Conservation (phyloP, 2,888 invertebrate genomes). For the Heliconius sara region DNA sequence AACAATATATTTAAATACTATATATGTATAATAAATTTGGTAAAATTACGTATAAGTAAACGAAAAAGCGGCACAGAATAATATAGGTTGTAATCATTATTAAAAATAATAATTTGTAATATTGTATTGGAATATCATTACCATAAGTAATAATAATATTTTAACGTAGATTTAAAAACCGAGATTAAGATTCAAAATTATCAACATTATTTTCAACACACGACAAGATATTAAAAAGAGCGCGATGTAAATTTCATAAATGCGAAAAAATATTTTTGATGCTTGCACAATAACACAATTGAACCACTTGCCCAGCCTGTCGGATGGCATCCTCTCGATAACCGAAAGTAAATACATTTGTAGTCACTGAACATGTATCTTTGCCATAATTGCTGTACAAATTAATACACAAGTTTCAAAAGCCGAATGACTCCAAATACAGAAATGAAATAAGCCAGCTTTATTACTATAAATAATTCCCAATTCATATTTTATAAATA, state of each 20-base stretch:
- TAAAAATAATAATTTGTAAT: no score
- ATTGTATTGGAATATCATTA: no score
- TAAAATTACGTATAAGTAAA: background rate
- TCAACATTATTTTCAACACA: background rate
- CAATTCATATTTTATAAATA: background rate
- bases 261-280: background rate
- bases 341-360: slow-evolving; percentile 6
- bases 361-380: background rate
- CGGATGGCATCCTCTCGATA: background rate
- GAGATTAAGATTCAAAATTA: no score
- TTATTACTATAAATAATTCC: background rate
- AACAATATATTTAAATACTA: background rate
- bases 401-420: background rate
- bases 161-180: background rate
- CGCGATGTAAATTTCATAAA: slow-evolving; percentile 4
- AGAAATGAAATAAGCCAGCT: background rate
- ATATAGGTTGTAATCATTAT: no score
- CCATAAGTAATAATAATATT: background rate
- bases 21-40: background rate
- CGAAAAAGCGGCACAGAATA: background rate
- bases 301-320: background rate
- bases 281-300: background rate
- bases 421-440: background rate
- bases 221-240: background rate
- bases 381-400: background rate